Conservation (phyloP, 37 sponge, comb jelly and placozoan genomes). For the Aphrocallistes beatrix region DNA sequence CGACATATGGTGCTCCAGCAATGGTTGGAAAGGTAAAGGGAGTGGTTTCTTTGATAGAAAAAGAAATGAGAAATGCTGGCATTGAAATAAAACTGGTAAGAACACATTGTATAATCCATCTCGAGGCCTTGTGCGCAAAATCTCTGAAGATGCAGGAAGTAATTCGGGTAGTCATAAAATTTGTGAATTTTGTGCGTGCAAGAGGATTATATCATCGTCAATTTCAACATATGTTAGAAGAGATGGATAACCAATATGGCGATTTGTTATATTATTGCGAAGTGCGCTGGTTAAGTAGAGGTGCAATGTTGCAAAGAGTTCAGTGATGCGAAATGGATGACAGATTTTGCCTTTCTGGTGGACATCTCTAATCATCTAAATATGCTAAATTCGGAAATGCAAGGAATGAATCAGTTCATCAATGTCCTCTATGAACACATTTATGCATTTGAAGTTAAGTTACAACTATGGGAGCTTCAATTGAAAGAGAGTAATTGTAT, state of each 20-base stretch:
- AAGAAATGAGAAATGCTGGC: constrained; percentile 10
- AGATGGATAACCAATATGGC: background rate
- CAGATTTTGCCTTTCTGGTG: constrained; percentile 16
- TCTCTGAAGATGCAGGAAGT: constrained; percentile 11
- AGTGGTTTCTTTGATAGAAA: constrained; percentile 6
- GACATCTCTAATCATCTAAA: constrained; percentile 4
- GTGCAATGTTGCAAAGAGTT: background rate
- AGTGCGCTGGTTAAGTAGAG: background rate
- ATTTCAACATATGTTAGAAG: background rate
- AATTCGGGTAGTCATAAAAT: background rate
- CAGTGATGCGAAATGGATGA: constrained; percentile 11
- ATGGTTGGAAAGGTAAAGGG: background rate
- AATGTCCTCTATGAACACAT: constrained; percentile 12
- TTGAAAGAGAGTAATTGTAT: background rate
- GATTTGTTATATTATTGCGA: constrained; percentile 18
- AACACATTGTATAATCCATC: background rate
- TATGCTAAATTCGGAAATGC: background rate
- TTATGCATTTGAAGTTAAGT: background rate
- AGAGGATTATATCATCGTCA: constrained; percentile 10
- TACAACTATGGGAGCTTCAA: constrained; percentile 10
- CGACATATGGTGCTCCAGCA: constrained; percentile 9
- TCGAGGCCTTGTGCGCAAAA: constrained; percentile 16
- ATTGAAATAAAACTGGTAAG: background rate
- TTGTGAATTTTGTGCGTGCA: background rate
- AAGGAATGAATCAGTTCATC: background rate